These are phyloP conservation scores for Catonia carolina DNA, from an alignment of 2,888 invertebrate species.

Conservation along the genomic window DNA sequence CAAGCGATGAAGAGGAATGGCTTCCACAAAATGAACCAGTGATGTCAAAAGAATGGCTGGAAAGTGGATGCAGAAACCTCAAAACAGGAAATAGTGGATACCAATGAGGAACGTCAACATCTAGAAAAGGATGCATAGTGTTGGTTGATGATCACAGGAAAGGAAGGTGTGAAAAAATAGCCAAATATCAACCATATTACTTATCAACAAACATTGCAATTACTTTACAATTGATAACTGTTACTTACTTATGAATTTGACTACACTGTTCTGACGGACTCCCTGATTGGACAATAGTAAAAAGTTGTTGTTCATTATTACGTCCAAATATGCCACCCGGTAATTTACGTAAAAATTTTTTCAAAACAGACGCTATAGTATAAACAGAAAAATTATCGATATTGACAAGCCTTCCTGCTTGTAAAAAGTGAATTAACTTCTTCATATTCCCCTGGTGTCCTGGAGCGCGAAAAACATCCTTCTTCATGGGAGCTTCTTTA, in stretches of 20 bases:
- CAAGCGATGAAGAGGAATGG: too few species aligned
- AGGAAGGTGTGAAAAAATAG: too few species aligned
- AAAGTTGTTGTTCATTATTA: constrained; percentile 82
- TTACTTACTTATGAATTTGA: constrained; percentile 78
- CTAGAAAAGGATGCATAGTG: too few species aligned
- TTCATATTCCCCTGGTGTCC: constrained; percentile 94
- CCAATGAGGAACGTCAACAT: too few species aligned
- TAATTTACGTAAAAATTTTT: constrained; percentile 94
- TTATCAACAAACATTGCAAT: too few species aligned
- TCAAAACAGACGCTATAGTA: constrained; percentile 95
- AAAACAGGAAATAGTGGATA: too few species aligned
- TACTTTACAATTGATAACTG: too few species aligned
- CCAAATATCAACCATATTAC: too few species aligned
- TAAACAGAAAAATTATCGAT: constrained; percentile 94
- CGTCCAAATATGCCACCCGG: constrained; percentile 95
- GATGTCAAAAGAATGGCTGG: too few species aligned
- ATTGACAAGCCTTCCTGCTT: constrained; percentile 82
- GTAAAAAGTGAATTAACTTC: constrained; percentile 83
- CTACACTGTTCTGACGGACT: constrained; percentile 80
- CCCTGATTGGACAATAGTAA: constrained; percentile 77
- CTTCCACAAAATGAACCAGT: too few species aligned
- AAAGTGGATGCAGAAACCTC: too few species aligned
- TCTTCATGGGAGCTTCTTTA: constrained; percentile 87
- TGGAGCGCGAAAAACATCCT: constrained; percentile 91
- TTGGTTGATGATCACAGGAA: too few species aligned